These are phyloP conservation scores for Choloepus hoffmanni DNA, from an alignment of 2,113 vertebrate species.

Conservation along the genomic window DNA sequence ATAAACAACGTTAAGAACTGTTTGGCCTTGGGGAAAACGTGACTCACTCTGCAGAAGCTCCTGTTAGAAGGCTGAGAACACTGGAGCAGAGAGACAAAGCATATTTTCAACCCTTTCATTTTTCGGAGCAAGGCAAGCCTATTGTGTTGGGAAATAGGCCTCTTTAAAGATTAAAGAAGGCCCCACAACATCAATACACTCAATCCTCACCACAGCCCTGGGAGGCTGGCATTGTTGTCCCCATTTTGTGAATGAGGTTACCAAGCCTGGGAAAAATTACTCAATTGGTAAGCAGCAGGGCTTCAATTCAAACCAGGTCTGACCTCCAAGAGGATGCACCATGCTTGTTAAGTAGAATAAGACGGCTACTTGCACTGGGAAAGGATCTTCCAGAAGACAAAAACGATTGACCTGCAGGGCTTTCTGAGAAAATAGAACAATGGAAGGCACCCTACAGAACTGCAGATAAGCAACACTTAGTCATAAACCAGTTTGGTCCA, in stretches of 20 bases:
- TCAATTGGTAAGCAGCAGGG: background rate
- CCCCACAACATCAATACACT: background rate
- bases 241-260: background rate
- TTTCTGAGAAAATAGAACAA: too few species aligned
- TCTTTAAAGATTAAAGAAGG: conserved; percentile 30
- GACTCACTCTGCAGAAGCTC: conserved; percentile 49
- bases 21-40: conserved; percentile 64
- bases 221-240: too few species aligned
- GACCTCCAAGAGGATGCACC: background rate
- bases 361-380: too few species aligned
- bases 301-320: background rate
- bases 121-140: background rate
- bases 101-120: background rate
- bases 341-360: too few species aligned
- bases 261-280: background rate
- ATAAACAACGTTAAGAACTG: conserved; percentile 40
- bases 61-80: conserved; percentile 2
- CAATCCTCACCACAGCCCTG: background rate
- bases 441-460: too few species aligned
- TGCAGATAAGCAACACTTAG: too few species aligned
- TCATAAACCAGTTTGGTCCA: too few species aligned
- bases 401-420: too few species aligned
- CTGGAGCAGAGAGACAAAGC: background rate
- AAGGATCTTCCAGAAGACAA: too few species aligned
- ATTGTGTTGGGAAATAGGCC: conserved; percentile 39